Evolutionary conservation across 2,888 invertebrate genomes (phyloP).

Genomic region (Dysmachus trigonus): DNA sequence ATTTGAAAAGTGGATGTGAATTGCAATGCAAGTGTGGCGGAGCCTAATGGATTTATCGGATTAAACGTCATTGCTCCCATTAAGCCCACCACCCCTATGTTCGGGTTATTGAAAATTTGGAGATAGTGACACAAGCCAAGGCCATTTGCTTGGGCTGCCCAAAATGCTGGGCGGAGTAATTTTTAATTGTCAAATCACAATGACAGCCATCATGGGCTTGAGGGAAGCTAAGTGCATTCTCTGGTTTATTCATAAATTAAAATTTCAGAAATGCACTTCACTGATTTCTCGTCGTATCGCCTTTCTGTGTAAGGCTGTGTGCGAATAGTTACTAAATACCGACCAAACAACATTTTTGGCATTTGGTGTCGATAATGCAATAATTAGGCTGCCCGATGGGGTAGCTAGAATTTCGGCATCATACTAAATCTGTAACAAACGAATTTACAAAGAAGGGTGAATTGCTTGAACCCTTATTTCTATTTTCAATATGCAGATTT

Average conservation of each 20-base stretch:
- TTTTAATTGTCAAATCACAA: not conserved
- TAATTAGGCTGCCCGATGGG: too few relatives aligned
- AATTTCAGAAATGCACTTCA: slow-evolving; percentile 46
- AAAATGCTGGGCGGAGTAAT: not conserved
- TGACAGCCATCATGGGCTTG: not conserved
- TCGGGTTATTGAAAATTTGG: not conserved
- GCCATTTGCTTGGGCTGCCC: not conserved
- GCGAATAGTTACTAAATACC: too few relatives aligned
- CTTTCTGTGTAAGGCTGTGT: too few relatives aligned
- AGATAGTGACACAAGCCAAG: not conserved
- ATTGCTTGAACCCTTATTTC: too few relatives aligned
- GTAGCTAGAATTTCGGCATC: too few relatives aligned
- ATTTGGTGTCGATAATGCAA: too few relatives aligned
- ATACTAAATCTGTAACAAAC: too few relatives aligned
- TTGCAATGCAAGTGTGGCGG: not conserved
- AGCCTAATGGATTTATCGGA: not conserved
- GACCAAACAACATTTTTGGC: too few relatives aligned
- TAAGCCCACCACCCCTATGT: not conserved
- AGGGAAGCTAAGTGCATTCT: slow-evolving; percentile 46
- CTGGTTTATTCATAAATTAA: slow-evolving; percentile 46
- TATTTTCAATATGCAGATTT: too few relatives aligned
- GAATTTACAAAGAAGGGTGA: too few relatives aligned
- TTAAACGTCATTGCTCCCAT: not conserved
- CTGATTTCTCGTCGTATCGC: not conserved
- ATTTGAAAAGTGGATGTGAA: not conserved